phyloP scores from a whole-genome alignment of 2,888 invertebrate species.

The Isoperla grammatica region DNA sequence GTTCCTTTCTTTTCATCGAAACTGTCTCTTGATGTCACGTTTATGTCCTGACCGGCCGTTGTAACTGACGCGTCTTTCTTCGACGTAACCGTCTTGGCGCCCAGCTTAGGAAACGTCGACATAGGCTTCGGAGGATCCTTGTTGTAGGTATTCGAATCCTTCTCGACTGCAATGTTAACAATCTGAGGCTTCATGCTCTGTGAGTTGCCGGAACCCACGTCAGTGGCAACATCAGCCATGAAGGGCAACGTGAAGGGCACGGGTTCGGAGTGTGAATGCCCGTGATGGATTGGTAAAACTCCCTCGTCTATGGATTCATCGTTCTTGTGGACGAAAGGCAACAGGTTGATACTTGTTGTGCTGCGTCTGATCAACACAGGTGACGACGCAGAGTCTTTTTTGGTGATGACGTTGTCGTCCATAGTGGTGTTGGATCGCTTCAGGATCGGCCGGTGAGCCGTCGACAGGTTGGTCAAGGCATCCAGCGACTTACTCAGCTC shows the following conservation, averaged over 20 bases:
- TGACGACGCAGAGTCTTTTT: constrained; percentile 12
- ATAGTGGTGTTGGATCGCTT: constrained; percentile 30
- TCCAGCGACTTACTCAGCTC: constrained; percentile 48
- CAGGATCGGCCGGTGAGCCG: constrained; percentile 30
- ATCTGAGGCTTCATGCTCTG: constrained; percentile 11
- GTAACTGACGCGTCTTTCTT: constrained; percentile 40
- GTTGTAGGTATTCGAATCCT: not conserved
- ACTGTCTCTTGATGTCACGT: constrained; percentile 69
- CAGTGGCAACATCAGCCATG: constrained; percentile 1
- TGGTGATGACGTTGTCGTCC: constrained; percentile 14
- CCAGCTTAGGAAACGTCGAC: constrained; percentile 22
- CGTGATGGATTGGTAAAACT: constrained; percentile 48
- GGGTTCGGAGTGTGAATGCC: constrained; percentile 64
- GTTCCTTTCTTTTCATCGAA: constrained; percentile 44
- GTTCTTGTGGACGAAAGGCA: constrained; percentile 39
- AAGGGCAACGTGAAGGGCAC: constrained; percentile 38
- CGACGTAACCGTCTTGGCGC: constrained; percentile 28
- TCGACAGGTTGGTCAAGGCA: constrained; percentile 10
- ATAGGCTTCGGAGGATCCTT: not conserved
- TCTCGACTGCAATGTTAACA: constrained; percentile 7
- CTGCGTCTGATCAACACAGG: constrained; percentile 20
- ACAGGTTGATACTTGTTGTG: constrained; percentile 29
- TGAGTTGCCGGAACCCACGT: constrained; percentile 2
- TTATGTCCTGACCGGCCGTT: constrained; percentile 52
- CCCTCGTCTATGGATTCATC: constrained; percentile 38